Evolutionary conservation across 92 coral and sea anemone species (phyloP).

Genomic region (Palythoa grandis): DNA sequence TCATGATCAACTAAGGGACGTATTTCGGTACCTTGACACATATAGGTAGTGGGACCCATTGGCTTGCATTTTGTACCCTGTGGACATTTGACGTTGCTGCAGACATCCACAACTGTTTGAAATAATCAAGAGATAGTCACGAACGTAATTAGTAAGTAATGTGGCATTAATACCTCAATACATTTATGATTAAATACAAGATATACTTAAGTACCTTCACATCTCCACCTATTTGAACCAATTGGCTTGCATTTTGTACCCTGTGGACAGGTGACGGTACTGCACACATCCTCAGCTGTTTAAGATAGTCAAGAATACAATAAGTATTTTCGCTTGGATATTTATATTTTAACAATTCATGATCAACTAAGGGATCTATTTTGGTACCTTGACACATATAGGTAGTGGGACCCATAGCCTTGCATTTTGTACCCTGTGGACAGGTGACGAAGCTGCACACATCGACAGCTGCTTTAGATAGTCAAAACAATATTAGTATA

Average conservation of each 20-base stretch:
- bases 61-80: not conserved
- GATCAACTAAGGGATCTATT: not conserved
- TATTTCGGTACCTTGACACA: no score
- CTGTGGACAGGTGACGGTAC: no score
- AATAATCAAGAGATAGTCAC: no score
- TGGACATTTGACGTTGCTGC: not conserved
- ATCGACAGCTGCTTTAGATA: not conserved
- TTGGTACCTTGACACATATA: not conserved
- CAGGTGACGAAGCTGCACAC: not conserved
- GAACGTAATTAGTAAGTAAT: no score
- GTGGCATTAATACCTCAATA: no score
- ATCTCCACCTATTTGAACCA: not conserved
- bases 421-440: not conserved
- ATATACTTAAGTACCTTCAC: not conserved
- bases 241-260: not conserved
- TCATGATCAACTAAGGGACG: no score
- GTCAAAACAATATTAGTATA: not conserved
- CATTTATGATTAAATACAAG: no score
- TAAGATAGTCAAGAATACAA: not conserved
- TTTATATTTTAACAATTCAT: no score
- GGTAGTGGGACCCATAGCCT: not conserved
- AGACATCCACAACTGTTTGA: not conserved
- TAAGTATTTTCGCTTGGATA: no score
- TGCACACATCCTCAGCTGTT: no score
- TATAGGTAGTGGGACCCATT: no score